Percentiles rank a stretch among this genome's conserved stretches.
These are phyloP conservation scores for Xiphorhynchus erythropygius DNA, from an alignment of 2,797 vertebrate species.

Conservation along the genomic window DNA sequence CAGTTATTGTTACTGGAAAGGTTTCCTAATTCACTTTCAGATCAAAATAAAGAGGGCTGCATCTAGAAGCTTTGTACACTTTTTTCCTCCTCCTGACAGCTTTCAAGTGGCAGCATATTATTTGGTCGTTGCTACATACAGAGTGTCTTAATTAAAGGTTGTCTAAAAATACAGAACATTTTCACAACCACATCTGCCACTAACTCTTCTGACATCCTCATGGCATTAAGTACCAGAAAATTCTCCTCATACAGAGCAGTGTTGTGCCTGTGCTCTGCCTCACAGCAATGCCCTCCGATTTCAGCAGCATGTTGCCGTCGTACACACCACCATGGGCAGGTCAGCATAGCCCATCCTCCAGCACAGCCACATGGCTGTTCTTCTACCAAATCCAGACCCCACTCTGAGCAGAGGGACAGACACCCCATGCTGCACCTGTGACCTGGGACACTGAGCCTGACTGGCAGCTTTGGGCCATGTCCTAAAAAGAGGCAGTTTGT, in stretches of 20 bases:
- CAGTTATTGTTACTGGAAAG: slow-evolving; percentile 66
- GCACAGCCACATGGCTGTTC: background rate
- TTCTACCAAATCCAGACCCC: background rate
- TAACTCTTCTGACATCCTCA: slow-evolving; percentile 76
- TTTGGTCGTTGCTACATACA: slow-evolving; percentile 78
- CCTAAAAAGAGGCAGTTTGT: background rate
- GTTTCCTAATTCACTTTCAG: slow-evolving; percentile 73
- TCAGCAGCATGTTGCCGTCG: background rate
- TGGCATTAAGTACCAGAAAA: slow-evolving; percentile 58
- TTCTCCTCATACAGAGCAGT: slow-evolving; percentile 22
- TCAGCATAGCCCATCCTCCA: background rate
- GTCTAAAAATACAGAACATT: slow-evolving; percentile 81
- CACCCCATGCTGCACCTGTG: rapidly evolving
- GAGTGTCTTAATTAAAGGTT: slow-evolving; percentile 85
- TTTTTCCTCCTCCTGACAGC: slow-evolving; percentile 78
- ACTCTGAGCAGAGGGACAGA: background rate
- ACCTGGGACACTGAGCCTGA: background rate
- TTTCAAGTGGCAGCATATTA: slow-evolving; percentile 83
- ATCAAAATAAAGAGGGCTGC: slow-evolving; percentile 80
- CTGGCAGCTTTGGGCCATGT: rapidly evolving
- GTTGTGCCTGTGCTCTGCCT: background rate
- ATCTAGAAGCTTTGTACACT: slow-evolving; percentile 78
- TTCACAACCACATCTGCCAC: slow-evolving; percentile 80
- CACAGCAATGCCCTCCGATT: background rate
- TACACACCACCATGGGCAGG: background rate